Conservation (phyloP, 2,888 invertebrate genomes). For the Brassicogethes aeneus region DNA sequence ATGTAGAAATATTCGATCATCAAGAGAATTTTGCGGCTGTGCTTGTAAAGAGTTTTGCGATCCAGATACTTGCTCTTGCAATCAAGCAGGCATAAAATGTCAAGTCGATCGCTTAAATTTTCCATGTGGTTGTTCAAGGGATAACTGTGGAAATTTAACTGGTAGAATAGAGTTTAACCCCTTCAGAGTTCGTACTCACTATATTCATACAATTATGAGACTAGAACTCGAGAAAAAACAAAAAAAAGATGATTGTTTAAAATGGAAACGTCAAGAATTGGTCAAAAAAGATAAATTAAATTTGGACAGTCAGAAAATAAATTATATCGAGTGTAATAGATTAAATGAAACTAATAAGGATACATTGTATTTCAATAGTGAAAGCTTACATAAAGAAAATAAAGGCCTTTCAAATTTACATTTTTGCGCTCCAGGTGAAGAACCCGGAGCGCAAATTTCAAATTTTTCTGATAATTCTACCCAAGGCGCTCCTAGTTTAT, state of each 20-base stretch:
- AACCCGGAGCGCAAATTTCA: slow-evolving; percentile 34
- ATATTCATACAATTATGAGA: slow-evolving; percentile 93
- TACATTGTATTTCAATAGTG: too few relatives aligned
- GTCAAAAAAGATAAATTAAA: slow-evolving; percentile 44
- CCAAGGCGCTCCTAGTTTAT: slow-evolving; percentile 51
- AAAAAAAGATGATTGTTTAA: slow-evolving; percentile 45
- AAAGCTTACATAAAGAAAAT: too few relatives aligned
- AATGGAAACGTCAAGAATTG: slow-evolving; percentile 37
- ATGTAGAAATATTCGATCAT: slow-evolving; percentile 83
- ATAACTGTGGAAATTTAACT: slow-evolving; percentile 85
- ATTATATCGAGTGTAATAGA: slow-evolving; percentile 5
- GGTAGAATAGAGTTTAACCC: slow-evolving; percentile 97
- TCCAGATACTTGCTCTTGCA: slow-evolving; percentile 92
- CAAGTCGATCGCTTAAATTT: slow-evolving; percentile 95
- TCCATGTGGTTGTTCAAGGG: slow-evolving; percentile 92
- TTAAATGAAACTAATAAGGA: slow-evolving; percentile 28
- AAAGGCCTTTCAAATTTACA: slow-evolving; percentile 64
- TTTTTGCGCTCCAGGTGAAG: slow-evolving; percentile 48
- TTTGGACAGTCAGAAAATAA: slow-evolving; percentile 16
- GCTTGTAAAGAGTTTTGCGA: slow-evolving; percentile 89
- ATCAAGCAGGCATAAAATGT: slow-evolving; percentile 91
- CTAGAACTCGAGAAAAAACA: slow-evolving; percentile 81
- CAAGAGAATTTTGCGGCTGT: slow-evolving; percentile 90
- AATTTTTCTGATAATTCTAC: too few relatives aligned
- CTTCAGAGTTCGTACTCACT: slow-evolving; percentile 89